Evolutionary conservation across 2,888 invertebrate genomes (phyloP).

Genomic region (Spicauda simplicius): DNA sequence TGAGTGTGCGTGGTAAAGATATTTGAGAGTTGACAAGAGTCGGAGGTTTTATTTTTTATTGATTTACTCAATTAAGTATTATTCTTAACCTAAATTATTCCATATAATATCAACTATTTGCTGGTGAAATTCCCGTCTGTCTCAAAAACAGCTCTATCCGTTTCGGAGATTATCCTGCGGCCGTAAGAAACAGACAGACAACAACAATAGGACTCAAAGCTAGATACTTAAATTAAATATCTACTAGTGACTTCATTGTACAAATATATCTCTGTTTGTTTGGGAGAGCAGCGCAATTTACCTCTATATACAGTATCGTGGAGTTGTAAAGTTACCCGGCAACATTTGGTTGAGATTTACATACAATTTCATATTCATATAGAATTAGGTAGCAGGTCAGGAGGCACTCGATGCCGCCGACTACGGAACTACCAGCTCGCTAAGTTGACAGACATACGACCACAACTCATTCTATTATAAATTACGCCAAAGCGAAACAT

Average conservation of each 20-base stretch:
- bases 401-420: constrained; percentile 53
- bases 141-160: neutral
- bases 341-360: constrained; percentile 76
- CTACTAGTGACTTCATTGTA: neutral
- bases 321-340: constrained; percentile 72
- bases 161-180: too few relatives aligned
- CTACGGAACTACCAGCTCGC: constrained; percentile 52
- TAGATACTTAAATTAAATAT: neutral
- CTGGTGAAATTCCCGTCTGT: neutral
- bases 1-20: too few relatives aligned
- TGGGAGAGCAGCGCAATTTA: constrained; percentile 63
- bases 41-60: too few relatives aligned
- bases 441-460: constrained; percentile 46
- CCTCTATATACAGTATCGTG: constrained; percentile 71
- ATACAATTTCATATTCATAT: constrained; percentile 82
- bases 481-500: constrained; percentile 26
- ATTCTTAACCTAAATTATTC: too few relatives aligned
- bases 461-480: constrained; percentile 23
- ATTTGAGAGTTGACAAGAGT: too few relatives aligned
- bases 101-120: too few relatives aligned
- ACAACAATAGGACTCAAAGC: neutral
- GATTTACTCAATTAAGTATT: too few relatives aligned
- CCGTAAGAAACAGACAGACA: too few relatives aligned
- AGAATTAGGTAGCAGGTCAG: constrained; percentile 68
- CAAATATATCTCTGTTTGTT: constrained; percentile 49